Conservation (phyloP, 2,113 vertebrate species). For the Phyllostomus discolor region DNA sequence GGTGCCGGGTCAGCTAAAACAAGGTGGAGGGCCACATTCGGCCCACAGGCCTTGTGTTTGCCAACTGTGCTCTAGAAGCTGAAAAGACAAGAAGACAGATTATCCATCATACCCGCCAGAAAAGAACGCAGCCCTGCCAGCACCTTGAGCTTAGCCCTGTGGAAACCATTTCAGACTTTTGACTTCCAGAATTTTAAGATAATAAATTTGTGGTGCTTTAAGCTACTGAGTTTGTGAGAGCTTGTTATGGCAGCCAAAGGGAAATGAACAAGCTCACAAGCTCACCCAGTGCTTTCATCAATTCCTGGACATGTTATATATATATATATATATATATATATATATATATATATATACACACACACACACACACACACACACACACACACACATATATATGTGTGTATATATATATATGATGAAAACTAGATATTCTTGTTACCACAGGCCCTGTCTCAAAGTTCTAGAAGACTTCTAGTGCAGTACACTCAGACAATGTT, state of each 20-base stretch:
- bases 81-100: background rate
- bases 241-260: background rate
- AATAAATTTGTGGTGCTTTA: background rate
- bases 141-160: background rate
- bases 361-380: too few species aligned
- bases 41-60: too few species aligned
- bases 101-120: background rate
- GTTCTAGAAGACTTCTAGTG: background rate
- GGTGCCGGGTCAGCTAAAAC: too few species aligned
- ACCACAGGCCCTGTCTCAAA: background rate
- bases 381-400: too few species aligned
- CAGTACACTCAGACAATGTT: background rate
- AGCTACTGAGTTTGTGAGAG: background rate
- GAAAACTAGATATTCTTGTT: too few species aligned
- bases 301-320: background rate
- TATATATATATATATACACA: too few species aligned
- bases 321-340: background rate
- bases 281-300: background rate
- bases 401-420: too few species aligned
- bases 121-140: background rate
- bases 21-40: too few species aligned
- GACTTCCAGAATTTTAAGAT: background rate
- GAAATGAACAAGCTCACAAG: background rate
- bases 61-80: background rate
- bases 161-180: background rate